Percentiles rank a stretch among this genome's conserved stretches.
Evolutionary conservation across 2,888 invertebrate species (phyloP).

Genomic region (Creontiades dilutus): DNA sequence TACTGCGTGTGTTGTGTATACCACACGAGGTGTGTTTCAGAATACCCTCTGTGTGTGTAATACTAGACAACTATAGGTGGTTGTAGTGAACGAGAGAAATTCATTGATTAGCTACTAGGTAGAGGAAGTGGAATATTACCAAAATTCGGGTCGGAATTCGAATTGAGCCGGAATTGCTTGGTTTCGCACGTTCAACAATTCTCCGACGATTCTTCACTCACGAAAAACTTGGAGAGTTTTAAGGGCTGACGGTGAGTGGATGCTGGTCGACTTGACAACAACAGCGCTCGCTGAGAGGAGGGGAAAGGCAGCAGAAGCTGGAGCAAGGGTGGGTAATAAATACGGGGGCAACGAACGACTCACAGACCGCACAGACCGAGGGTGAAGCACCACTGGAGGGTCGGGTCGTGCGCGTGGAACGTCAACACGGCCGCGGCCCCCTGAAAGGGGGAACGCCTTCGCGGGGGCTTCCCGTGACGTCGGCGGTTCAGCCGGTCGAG

Average conservation of each 20-base stretch:
- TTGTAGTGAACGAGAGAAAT: too few species aligned
- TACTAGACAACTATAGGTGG: too few species aligned
- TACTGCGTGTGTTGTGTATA: too few species aligned
- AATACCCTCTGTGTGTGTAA: too few species aligned
- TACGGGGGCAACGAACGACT: conserved; percentile 47
- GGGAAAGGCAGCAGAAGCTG: neutral
- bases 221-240: neutral
- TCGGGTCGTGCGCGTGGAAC: conserved; percentile 61
- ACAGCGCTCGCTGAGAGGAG: neutral
- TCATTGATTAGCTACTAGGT: too few species aligned
- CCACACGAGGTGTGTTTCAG: too few species aligned
- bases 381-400: conserved; percentile 51
- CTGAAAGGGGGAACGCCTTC: conserved; percentile 27
- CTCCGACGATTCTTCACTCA: neutral
- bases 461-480: conserved; percentile 41
- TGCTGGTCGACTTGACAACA: neutral
- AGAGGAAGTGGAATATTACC: neutral
- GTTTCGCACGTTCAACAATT: neutral
- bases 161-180: neutral
- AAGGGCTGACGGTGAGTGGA: neutral
- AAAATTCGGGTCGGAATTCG: neutral
- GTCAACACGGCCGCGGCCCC: conserved; percentile 6
- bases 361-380: conserved; percentile 52
- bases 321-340: too few species aligned
- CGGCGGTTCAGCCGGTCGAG: neutral